Percentiles rank a stretch among this genome's conserved stretches.
phyloP scores from a whole-genome alignment of 1,140 invertebrate genomes.

The Caenorhabditis briggsae region DNA sequence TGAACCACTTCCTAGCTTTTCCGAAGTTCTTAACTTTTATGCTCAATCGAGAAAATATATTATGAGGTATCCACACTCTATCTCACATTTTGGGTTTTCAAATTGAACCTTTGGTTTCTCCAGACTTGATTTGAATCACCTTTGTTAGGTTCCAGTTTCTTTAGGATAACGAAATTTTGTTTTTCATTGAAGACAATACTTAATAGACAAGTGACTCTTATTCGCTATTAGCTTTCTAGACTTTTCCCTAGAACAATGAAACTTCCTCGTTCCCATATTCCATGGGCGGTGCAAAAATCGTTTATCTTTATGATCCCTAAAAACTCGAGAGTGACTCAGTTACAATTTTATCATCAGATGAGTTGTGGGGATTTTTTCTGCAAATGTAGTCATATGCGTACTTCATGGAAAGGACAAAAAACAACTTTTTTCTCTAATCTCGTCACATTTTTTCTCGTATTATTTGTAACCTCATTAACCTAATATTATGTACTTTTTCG shows the following conservation, averaged over 20 bases:
- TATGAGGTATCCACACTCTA: too few relatives aligned
- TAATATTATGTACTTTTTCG: not conserved
- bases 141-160: too few relatives aligned
- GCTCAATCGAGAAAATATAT: too few relatives aligned
- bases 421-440: not conserved
- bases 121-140: too few relatives aligned
- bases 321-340: not conserved
- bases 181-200: not conserved
- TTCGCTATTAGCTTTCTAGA: not conserved
- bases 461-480: slow-evolving; percentile 15
- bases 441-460: not conserved
- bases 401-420: not conserved
- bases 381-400: not conserved
- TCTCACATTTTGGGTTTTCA: too few relatives aligned
- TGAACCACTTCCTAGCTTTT: too few relatives aligned
- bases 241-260: not conserved
- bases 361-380: not conserved
- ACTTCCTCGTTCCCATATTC: not conserved
- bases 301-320: not conserved
- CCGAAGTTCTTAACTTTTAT: too few relatives aligned
- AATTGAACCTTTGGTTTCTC: too few relatives aligned
- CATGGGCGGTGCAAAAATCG: not conserved
- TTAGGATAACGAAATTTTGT: too few relatives aligned
- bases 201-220: not conserved
- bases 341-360: not conserved